Conservation (phyloP, 1,140 invertebrate genomes). For the Orius laevigatus region DNA sequence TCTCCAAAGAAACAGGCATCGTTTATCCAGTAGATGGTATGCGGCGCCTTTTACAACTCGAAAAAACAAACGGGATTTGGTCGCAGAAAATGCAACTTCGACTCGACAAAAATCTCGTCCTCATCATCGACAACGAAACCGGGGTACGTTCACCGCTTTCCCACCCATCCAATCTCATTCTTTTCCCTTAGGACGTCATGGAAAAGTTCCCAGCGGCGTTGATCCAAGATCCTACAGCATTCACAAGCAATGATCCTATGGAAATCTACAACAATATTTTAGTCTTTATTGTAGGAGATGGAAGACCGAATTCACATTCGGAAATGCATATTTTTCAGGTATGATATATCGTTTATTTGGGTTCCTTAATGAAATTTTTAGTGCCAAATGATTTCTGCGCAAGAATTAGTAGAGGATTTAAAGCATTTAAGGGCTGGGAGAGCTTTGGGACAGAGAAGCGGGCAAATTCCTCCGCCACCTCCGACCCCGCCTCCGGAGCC, state of each 20-base stretch:
- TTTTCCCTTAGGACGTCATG: slow-evolving; percentile 63
- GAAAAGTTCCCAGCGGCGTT: slow-evolving; percentile 84
- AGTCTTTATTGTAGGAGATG: slow-evolving; percentile 78
- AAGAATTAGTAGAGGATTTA: slow-evolving; percentile 72
- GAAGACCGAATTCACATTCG: slow-evolving; percentile 42
- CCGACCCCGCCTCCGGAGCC: slow-evolving; percentile 41
- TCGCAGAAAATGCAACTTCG: slow-evolving; percentile 93
- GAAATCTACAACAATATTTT: slow-evolving; percentile 98
- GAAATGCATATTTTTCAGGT: slow-evolving; percentile 99
- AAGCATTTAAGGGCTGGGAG: slow-evolving; percentile 63
- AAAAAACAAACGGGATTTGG: slow-evolving; percentile 97
- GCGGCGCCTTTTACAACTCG: slow-evolving; percentile 80
- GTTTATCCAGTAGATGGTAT: slow-evolving; percentile 89
- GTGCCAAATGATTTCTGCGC: slow-evolving; percentile 69
- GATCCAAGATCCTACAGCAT: slow-evolving; percentile 89
- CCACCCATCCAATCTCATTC: no score
- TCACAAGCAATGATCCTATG: slow-evolving; percentile 87
- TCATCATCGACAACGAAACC: slow-evolving; percentile 93
- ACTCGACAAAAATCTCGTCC: slow-evolving; percentile 70
- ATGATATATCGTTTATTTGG: slow-evolving; percentile 12
- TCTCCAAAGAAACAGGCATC: slow-evolving; percentile 72
- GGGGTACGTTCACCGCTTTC: slow-evolving; percentile 45
- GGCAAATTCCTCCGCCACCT: slow-evolving; percentile 36
- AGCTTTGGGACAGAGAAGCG: slow-evolving; percentile 34
- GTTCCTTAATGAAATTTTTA: slow-evolving; percentile 23